These are phyloP conservation scores for Peromyscus melanophrys DNA, from an alignment of 2,797 vertebrate genomes.

Conservation along the genomic window DNA sequence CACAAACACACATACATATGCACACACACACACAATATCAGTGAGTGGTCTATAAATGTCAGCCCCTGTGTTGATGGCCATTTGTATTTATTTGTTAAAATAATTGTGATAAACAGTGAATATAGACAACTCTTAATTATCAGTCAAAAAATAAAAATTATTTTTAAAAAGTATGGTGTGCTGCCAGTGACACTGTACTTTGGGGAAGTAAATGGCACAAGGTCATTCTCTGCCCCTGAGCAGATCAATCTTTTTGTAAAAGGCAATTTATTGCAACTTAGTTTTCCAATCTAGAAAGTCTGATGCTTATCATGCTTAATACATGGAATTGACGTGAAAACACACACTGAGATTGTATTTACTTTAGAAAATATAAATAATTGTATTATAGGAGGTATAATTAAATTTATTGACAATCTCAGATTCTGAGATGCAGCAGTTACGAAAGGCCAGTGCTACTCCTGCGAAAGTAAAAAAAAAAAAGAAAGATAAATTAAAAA, in stretches of 20 bases:
- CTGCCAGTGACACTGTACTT: background rate
- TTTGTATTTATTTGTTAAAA: constrained; percentile 52
- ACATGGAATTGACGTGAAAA: constrained; percentile 32
- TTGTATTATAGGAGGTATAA: background rate
- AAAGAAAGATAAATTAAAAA: background rate
- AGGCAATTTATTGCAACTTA: constrained; percentile 20
- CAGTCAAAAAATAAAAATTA: background rate
- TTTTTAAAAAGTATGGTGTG: background rate
- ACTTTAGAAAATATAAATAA: constrained; percentile 44
- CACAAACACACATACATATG: background rate
- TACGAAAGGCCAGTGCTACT: background rate
- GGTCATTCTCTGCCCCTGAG: background rate
- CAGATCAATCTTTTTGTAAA: background rate
- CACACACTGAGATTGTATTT: constrained; percentile 14
- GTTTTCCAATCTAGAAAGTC: constrained; percentile 58
- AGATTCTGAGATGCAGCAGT: background rate
- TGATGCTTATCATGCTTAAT: constrained; percentile 5
- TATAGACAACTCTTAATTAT: background rate
- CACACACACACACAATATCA: background rate
- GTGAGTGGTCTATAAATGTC: background rate
- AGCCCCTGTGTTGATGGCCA: background rate
- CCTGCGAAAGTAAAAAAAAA: constrained; percentile 6
- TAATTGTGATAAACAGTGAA: background rate
- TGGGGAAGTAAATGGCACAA: constrained; percentile 31
- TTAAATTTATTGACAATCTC: constrained; percentile 13